Base-by-base conservation (phyloP, 2,113 vertebrate genomes). In the Heteronetta atricapilla region DNA sequence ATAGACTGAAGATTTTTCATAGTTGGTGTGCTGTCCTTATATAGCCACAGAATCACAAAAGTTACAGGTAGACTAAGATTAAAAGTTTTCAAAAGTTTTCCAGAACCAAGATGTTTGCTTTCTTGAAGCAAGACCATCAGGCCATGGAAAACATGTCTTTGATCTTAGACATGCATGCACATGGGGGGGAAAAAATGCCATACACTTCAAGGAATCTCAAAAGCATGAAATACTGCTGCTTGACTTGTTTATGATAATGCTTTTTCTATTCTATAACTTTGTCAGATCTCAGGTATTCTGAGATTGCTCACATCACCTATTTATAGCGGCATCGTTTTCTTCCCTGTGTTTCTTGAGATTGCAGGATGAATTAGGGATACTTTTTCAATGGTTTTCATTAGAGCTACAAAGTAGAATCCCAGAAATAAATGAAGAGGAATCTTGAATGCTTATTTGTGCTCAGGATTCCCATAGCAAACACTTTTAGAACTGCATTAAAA, bases 1-100 rank as follows among this genome's bases (percentile, higher is more conserved):
- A 56, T 1, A 36, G 13, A 22, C 3, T 40, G 10, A 9, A 6
- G 2, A 2, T 64, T 19, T 44, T 53, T 40, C 7, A 4, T 28
- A 50, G 13, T 44, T 80, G 33, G 31, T 62, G 63, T 76, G 68
- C 56, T 59, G 8, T 58, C 16, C 5, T 68, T 62, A 9, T 17
- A 10, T 50, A 59, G 25, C 3, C 14, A 21, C 21, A 68, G 26
- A 76, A 64, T 72, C 18, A 48, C 48, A 33, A 28, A 16, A 89
- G 6, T 22, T 76, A 68, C 79, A 66, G 44, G 15, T 4, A 33
- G 56, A 68, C 5, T 19, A 72, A 90, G 36, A 63, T 4, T 7
- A 68, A 64, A 77, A 18, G 4, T 76, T 78, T n/a, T n/a, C n/a
- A n/a, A n/a, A n/a, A n/a, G n/a, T n/a, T n/a, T n/a, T 78, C 34